Evolutionary conservation across 2,113 vertebrate species (phyloP).

Genomic region (Gobio gobio): DNA sequence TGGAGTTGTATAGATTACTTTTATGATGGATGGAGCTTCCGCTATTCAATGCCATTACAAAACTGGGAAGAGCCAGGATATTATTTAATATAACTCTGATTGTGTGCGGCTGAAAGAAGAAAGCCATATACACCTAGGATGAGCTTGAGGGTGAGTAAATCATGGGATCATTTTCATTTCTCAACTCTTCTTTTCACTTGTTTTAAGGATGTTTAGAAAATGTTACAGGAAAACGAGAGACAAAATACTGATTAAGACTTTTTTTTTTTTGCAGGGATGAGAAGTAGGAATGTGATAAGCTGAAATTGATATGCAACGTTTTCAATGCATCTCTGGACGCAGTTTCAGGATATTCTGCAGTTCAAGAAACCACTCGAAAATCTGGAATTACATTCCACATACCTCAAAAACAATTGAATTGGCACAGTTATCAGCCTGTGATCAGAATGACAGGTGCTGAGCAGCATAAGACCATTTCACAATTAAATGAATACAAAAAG

Average conservation of each 20-base stretch:
- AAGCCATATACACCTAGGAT: too few relatives aligned
- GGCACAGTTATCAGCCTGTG: constrained; percentile 54
- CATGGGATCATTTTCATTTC: too few relatives aligned
- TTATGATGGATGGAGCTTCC: too few relatives aligned
- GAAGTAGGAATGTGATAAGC: constrained; percentile 24
- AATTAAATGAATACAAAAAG: constrained; percentile 43
- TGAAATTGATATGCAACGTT: constrained; percentile 43
- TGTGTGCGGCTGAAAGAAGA: too few relatives aligned
- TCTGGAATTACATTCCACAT: constrained; percentile 44
- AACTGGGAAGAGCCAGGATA: too few relatives aligned
- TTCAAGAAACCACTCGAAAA: constrained; percentile 7
- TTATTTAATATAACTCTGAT: too few relatives aligned
- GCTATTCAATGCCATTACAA: too few relatives aligned
- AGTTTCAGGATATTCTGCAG: background rate
- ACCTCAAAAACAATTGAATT: constrained; percentile 25
- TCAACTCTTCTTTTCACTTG: too few relatives aligned
- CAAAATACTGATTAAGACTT: background rate
- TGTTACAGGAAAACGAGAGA: constrained; percentile 7
- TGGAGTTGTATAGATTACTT: too few relatives aligned
- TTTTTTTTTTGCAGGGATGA: background rate
- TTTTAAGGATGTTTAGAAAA: background rate
- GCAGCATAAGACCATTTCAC: constrained; percentile 39
- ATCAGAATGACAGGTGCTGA: constrained; percentile 43
- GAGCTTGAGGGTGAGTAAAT: too few relatives aligned
- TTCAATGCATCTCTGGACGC: background rate